phyloP scores from a whole-genome alignment of 1,140 invertebrate genomes.

The Lycorma delicatula region DNA sequence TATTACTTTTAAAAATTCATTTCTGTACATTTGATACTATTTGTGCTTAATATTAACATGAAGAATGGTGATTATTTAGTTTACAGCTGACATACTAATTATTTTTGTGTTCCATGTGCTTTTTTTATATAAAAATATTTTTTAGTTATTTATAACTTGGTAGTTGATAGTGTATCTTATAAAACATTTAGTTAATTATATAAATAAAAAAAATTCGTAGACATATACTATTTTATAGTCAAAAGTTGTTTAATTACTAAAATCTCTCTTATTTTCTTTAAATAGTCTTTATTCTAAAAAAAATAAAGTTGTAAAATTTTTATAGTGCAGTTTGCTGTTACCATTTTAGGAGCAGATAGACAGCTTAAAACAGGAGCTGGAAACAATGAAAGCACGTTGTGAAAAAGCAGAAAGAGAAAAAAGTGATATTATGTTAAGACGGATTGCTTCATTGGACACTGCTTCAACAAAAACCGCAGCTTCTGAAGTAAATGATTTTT shows the following conservation, averaged over 20 bases:
- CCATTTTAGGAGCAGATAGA: conserved; percentile 33
- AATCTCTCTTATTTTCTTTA: too few species aligned
- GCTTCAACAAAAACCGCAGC: conserved; percentile 54
- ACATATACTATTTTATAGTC: too few species aligned
- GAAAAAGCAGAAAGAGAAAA: conserved; percentile 78
- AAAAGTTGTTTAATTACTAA: too few species aligned
- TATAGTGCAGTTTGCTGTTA: too few species aligned
- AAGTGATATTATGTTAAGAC: conserved; percentile 68
- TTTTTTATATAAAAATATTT: too few species aligned
- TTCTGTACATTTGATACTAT: background rate
- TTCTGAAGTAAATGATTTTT: conserved; percentile 43
- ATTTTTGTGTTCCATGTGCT: too few species aligned
- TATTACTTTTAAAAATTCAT: background rate
- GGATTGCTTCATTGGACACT: conserved; percentile 64
- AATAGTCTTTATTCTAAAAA: too few species aligned
- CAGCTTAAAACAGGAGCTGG: conserved; percentile 52
- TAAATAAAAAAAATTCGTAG: too few species aligned
- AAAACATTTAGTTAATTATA: background rate
- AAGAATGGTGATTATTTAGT: too few species aligned
- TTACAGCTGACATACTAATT: too few species aligned
- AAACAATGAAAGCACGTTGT: conserved; percentile 48
- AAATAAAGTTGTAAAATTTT: too few species aligned
- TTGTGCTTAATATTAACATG: background rate
- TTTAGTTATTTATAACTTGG: too few species aligned
- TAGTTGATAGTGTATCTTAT: background rate